Percentiles rank a stretch among this genome's conserved stretches.
These are phyloP conservation scores for Nicator chloris DNA, from an alignment of 2,113 vertebrate species.

Conservation along the genomic window DNA sequence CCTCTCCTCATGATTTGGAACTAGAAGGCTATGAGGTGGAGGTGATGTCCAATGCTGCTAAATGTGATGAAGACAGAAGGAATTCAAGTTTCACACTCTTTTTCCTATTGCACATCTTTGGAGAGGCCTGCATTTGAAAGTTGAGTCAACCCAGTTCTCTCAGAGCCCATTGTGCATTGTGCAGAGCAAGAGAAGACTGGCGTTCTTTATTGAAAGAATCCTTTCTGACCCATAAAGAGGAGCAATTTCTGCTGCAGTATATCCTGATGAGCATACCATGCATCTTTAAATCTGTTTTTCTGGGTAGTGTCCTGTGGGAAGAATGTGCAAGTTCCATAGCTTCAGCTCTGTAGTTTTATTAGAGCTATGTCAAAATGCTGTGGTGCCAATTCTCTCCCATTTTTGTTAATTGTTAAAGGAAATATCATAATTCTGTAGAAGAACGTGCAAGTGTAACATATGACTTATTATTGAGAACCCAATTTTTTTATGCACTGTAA, in stretches of 20 bases:
- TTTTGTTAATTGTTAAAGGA: slow-evolving; percentile 44
- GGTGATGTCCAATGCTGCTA: not conserved
- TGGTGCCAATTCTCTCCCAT: not conserved
- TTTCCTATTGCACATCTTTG: not conserved
- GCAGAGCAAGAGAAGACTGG: not conserved
- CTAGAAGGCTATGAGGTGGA: not conserved
- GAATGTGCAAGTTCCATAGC: not conserved
- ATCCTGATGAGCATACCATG: not conserved
- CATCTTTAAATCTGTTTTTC: slow-evolving; percentile 14
- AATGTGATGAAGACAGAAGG: not conserved
- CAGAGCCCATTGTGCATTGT: not conserved
- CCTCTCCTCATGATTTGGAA: not conserved
- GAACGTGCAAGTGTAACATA: slow-evolving; percentile 33
- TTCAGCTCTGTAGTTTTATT: slow-evolving; percentile 3
- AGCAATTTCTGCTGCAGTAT: not conserved
- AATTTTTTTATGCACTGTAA: slow-evolving; percentile 33
- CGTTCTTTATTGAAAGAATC: not conserved
- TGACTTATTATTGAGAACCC: slow-evolving; percentile 40
- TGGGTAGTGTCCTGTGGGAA: slow-evolving; percentile 27
- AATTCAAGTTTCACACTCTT: not conserved
- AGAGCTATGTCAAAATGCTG: not conserved
- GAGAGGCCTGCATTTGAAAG: not conserved
- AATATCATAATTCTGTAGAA: slow-evolving; percentile 52
- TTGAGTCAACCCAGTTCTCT: not conserved
- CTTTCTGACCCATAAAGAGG: not conserved